Evolutionary conservation across 2,113 vertebrate species (phyloP), one percentile per base, ranked within the genome.

Genomic region (Chloebia gouldiae): DNA sequence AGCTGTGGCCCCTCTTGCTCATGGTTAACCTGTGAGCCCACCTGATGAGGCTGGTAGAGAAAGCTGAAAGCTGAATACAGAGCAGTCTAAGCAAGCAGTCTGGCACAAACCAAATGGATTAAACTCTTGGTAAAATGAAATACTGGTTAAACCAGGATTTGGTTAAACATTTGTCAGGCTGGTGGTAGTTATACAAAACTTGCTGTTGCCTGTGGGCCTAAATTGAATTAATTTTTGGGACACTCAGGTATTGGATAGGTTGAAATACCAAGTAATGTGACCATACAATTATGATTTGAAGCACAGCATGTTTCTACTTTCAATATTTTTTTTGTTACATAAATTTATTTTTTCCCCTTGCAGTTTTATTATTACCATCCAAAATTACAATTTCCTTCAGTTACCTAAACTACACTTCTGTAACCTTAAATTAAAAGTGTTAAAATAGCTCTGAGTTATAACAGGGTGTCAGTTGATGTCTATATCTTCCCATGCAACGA

Each of bases 391-490:
- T 90, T 94, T 83, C 37, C 60, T 81, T 51, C 60, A 39, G 47
- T 53, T 81, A 35, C 69, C 72, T 50, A 70, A 88, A 66, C 31
- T 77, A 25, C 23, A 18, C 21, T 61, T 90, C 30, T 91, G 28
- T 80, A 80, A 69, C 49, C 79, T 80, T 72, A 86, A 92, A 91
- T 88, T 79, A 2, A 21, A 76, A 76, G 35, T 80, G 53, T n/a
- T 92, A 77, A 86, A 93, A 90, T 94, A 70, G 63, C 53, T 88
- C 54, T 86, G 76, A 93, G 37, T 80, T 95, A 37, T 33, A 69
- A 21, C 30, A 56, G 49, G 45, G 59, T 86, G 60, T 81, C 54
- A 33, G 13, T 33, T 82, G 63, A 76, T 86, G 70, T 79, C 45
- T 71, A 7, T 66, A 15, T 76, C 53, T 65, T 81, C 78, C 73